Conservation (phyloP, 2,797 vertebrate genomes). For the Onychomys leucogaster region DNA sequence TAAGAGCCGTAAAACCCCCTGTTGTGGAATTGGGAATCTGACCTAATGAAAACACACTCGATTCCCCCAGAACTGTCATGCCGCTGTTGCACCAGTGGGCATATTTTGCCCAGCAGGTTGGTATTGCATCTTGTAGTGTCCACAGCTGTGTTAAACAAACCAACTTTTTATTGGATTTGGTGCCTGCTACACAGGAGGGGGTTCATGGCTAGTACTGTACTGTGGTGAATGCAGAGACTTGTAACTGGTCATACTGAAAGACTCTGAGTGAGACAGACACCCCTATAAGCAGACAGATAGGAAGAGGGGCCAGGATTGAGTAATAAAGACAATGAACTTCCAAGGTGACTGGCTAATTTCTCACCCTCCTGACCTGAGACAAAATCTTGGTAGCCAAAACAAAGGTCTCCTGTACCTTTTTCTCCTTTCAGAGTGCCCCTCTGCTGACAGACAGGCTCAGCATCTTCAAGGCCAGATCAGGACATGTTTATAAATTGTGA, state of each 20-base stretch:
- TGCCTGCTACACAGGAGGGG: too few species aligned
- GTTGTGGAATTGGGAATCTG: background rate
- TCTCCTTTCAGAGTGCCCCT: background rate
- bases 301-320: accelerated
- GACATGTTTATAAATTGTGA: background rate
- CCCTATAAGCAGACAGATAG: background rate
- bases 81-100: background rate
- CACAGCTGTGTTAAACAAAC: too few species aligned
- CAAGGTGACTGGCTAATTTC: background rate
- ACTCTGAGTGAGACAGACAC: background rate
- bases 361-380: background rate
- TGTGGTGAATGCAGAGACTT: background rate
- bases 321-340: background rate
- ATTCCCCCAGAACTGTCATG: background rate
- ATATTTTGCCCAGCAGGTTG: background rate
- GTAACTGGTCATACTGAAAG: background rate
- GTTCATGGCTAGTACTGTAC: background rate
- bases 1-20: background rate
- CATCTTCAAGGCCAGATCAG: background rate
- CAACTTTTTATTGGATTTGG: background rate
- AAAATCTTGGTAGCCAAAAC: background rate
- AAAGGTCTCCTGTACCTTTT: background rate
- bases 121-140: background rate
- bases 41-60: background rate
- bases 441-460: background rate